Percentiles rank a stretch among this genome's conserved stretches.
These are phyloP conservation scores for Drosophila vallismaia DNA, from an alignment of 2,888 invertebrate species.

Conservation along the genomic window DNA sequence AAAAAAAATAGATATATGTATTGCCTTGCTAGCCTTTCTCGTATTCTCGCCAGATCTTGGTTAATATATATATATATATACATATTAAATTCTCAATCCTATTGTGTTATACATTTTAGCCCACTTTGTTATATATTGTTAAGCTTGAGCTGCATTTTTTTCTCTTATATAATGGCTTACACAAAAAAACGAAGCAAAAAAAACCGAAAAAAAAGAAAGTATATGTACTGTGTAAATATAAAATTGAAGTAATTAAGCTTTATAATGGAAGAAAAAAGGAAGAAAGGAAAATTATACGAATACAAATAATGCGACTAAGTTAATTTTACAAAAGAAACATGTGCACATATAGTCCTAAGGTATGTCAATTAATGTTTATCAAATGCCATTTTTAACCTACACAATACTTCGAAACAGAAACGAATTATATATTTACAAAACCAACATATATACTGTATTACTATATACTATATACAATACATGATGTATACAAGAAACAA, in stretches of 20 bases:
- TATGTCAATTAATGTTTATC: conserved; percentile 46
- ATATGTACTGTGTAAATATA: conserved; percentile 4
- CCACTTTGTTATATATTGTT: conserved; percentile 71
- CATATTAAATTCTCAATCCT: conserved; percentile 26
- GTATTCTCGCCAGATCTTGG: conserved; percentile 20
- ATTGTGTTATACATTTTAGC: conserved; percentile 52
- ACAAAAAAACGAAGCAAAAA: background rate
- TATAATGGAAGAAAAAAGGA: background rate
- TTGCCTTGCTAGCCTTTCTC: conserved; percentile 21
- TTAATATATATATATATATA: too few relatives aligned
- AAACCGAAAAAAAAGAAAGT: background rate
- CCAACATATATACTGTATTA: background rate
- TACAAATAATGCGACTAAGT: conserved; percentile 13
- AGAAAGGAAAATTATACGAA: background rate
- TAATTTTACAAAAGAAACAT: conserved; percentile 30
- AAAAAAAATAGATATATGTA: background rate
- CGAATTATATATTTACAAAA: conserved; percentile 27
- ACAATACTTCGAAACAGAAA: conserved; percentile 33
- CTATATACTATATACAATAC: conserved; percentile 23
- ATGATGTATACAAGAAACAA: conserved; percentile 21
- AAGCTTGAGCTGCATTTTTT: conserved; percentile 46
- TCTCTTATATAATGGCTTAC: conserved; percentile 15
- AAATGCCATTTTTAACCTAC: conserved; percentile 43
- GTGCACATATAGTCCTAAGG: conserved; percentile 52
- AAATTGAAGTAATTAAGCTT: background rate